Base-by-base conservation (phyloP, 2,888 invertebrate species). In the Trisateles emortualis region DNA sequence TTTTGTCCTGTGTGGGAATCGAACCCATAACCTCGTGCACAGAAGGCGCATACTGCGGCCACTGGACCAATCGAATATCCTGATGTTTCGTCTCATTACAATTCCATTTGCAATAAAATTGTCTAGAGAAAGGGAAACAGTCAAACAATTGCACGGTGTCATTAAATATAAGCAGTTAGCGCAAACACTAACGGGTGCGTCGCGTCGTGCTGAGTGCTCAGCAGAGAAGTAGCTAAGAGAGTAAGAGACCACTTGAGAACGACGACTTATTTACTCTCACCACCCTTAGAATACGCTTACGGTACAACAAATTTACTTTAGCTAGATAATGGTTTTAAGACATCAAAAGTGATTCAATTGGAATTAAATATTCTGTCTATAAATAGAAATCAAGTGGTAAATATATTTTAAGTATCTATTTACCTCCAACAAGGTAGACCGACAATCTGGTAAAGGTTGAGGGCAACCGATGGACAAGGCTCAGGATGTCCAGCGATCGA, bases 101-200 rank as follows among this genome's bases (percentile, higher is more conserved):
- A n/a, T n/a, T n/a, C n/a, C n/a, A n/a, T n/a, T n/a, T n/a, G n/a
- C n/a, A n/a, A n/a, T n/a, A n/a, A n/a, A n/a, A n/a, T n/a, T n/a
- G n/a, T n/a, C 22, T 2, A 22, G 5, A 2, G 5, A 48, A 59
- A 59, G 19, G 26, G 48, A 26, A 26, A 8, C 8, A 17, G n/a
- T 49, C 29, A 51, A 50, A 42, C 59, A 50, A 49, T 71, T 45
- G 44, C 54, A 53, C 59, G 50, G 44, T 48, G 43, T 69, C 43
- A 43, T 36, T 41, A 50, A 48, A 55, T 45, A 54, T 22, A 45
- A 66, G 46, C 36, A 36, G 52, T 52, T 42, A 53, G 47, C 32
- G 47, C 53, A 64, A 68, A 72, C 58, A 68, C 53, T 64, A 62
- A 43, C 44, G 59, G n/a, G n/a, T n/a, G n/a, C n/a, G n/a, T n/a